phyloP scores from a whole-genome alignment of 2,888 invertebrate genomes.

The Mechanitis mazaeus region DNA sequence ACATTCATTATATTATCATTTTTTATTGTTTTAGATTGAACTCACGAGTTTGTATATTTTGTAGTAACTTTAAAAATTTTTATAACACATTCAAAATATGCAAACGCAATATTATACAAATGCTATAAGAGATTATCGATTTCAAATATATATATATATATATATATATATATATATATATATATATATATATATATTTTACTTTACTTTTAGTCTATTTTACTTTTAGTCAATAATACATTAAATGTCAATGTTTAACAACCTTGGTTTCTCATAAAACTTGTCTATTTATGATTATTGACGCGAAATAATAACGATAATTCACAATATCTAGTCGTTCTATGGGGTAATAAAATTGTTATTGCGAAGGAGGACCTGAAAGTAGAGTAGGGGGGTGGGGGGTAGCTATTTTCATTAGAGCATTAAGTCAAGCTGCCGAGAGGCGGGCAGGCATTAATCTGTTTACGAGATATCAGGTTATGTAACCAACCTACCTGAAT shows the following conservation, averaged over 20 bases:
- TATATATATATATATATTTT: too few species aligned
- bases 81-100: too few species aligned
- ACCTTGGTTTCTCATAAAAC: slow-evolving; percentile 32
- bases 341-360: slow-evolving; percentile 46
- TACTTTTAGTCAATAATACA: slow-evolving; percentile 17
- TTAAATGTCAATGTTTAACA: slow-evolving; percentile 24
- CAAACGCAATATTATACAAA: too few species aligned
- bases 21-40: too few species aligned
- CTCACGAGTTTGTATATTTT: too few species aligned
- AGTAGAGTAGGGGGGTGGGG: slow-evolving; percentile 25
- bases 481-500: slow-evolving; percentile 48
- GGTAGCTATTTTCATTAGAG: slow-evolving; percentile 55
- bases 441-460: slow-evolving; percentile 53
- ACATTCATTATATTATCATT: too few species aligned
- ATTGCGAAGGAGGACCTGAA: slow-evolving; percentile 35
- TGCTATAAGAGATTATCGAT: not conserved
- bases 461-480: slow-evolving; percentile 61
- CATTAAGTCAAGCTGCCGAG: slow-evolving; percentile 54
- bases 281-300: slow-evolving; percentile 41
- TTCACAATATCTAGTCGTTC: slow-evolving; percentile 42
- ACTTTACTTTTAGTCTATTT: too few species aligned
- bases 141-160: not conserved
- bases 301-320: slow-evolving; percentile 39
- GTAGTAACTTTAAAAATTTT: too few species aligned
- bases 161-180: too few species aligned